Percentiles rank a stretch among this genome's conserved stretches.
phyloP scores from a whole-genome alignment of 2,888 invertebrate genomes.

The Scaptomyza cyrtandrae region DNA sequence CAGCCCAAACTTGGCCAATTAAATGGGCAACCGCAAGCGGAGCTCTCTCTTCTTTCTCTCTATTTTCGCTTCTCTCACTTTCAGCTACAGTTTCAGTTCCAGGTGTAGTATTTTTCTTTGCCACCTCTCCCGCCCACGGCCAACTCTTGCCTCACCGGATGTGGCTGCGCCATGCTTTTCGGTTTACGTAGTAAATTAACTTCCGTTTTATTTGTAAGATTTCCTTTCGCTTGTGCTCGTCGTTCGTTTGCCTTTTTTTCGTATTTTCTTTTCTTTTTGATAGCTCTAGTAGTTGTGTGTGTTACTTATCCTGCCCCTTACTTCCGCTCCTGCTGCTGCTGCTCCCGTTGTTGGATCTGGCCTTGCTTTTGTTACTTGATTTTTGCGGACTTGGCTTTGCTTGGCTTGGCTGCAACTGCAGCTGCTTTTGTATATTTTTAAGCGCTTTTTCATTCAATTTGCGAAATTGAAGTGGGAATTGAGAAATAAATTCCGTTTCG shows the following conservation, averaged over 20 bases:
- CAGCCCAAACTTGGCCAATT: constrained; percentile 73
- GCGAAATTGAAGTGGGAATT: constrained; percentile 84
- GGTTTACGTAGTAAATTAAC: constrained; percentile 83
- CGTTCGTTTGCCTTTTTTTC: constrained; percentile 54
- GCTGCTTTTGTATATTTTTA: constrained; percentile 81
- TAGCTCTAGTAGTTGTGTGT: constrained; percentile 3
- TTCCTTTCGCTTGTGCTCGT: constrained; percentile 75
- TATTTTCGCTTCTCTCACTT: constrained; percentile 8
- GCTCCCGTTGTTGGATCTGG: constrained; percentile 25
- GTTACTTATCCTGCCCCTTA: constrained; percentile 43
- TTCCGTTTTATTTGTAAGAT: constrained; percentile 82
- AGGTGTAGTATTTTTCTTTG: constrained; percentile 58
- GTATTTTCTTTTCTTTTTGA: constrained; percentile 10
- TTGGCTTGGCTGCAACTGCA: constrained; percentile 46
- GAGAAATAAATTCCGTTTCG: constrained; percentile 81
- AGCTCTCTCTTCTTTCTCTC: not conserved
- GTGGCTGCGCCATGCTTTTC: constrained; percentile 81
- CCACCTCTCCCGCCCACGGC: not conserved
- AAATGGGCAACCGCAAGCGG: constrained; percentile 66
- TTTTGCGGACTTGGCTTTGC: constrained; percentile 42
- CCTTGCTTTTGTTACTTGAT: constrained; percentile 70
- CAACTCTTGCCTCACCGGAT: constrained; percentile 54
- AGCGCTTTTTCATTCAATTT: constrained; percentile 83
- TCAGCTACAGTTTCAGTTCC: constrained; percentile 27
- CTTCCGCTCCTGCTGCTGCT: constrained; percentile 27